phyloP scores from a whole-genome alignment of 1,140 invertebrate species.

The Ectropis grisescens region DNA sequence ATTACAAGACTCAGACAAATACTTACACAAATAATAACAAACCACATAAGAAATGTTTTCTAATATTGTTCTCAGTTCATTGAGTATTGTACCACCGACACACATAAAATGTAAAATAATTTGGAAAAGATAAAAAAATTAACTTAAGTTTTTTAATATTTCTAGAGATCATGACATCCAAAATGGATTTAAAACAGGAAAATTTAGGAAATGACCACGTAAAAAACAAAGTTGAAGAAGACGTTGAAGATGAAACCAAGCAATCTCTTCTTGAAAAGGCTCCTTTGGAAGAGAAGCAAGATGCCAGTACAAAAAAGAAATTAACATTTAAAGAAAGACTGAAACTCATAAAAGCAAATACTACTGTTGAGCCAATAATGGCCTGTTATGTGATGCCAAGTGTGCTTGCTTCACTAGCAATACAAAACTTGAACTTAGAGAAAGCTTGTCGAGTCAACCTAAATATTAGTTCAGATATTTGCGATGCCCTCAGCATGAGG shows the following conservation, averaged over 20 bases:
- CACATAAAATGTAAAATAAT: too few species aligned
- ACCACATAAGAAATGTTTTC: too few species aligned
- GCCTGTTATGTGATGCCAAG: constrained; percentile 84
- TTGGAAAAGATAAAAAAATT: too few species aligned
- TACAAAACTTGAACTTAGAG: constrained; percentile 87
- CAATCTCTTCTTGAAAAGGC: constrained; percentile 25
- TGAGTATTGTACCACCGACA: too few species aligned
- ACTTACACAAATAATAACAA: constrained; percentile 8
- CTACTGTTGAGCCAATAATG: constrained; percentile 84
- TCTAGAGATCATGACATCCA: too few species aligned
- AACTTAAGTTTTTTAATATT: too few species aligned
- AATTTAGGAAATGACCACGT: constrained; percentile 1
- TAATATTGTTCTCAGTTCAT: too few species aligned
- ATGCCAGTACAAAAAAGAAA: constrained; percentile 20
- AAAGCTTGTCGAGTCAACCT: constrained; percentile 88
- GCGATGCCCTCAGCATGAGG: constrained; percentile 77
- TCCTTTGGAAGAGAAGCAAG: constrained; percentile 10
- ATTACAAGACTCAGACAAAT: constrained; percentile 9
- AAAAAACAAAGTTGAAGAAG: constrained; percentile 10
- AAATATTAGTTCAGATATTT: constrained; percentile 76
- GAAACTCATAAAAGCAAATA: constrained; percentile 72
- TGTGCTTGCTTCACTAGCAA: constrained; percentile 80
- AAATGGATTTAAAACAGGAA: not conserved
- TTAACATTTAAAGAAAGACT: constrained; percentile 65
- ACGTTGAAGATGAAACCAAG: constrained; percentile 24